Percentiles rank a stretch among this genome's conserved stretches.
Evolutionary conservation across 2,888 invertebrate genomes (phyloP).

Genomic region (Drosophila macrospina): DNA sequence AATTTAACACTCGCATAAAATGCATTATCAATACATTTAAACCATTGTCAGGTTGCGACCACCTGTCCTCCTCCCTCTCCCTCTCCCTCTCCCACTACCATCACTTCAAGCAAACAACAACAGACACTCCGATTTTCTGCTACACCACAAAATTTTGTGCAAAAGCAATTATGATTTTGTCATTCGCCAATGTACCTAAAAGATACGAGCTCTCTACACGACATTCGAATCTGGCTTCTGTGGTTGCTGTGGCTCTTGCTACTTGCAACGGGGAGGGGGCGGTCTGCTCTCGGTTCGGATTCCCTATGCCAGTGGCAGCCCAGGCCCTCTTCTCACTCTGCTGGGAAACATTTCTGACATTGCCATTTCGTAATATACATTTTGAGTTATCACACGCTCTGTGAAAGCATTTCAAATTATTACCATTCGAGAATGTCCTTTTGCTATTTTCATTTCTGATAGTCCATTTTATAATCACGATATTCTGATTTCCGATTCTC

Average conservation of each 20-base stretch:
- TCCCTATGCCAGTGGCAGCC: neutral
- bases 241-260: constrained; percentile 16
- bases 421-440: constrained; percentile 3
- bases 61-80: neutral
- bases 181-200: constrained; percentile 62
- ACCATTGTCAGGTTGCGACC: constrained; percentile 70
- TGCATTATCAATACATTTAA: constrained; percentile 82
- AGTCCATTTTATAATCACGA: neutral
- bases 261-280: constrained; percentile 31
- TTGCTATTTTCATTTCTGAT: neutral
- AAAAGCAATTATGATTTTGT: constrained; percentile 83
- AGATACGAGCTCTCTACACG: constrained; percentile 62
- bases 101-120: neutral
- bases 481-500: too few relatives aligned
- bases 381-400: constrained; percentile 53
- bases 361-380: constrained; percentile 52
- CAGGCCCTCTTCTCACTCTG: neutral
- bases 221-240: constrained; percentile 36
- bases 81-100: too few relatives aligned
- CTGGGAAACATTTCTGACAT: constrained; percentile 57
- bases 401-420: constrained; percentile 5
- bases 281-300: neutral
- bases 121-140: constrained; percentile 29
- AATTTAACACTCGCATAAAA: constrained; percentile 76
- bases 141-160: constrained; percentile 68